These are phyloP conservation scores for Brachylomia viminalis DNA, from an alignment of 2,888 invertebrate genomes.

Conservation along the genomic window DNA sequence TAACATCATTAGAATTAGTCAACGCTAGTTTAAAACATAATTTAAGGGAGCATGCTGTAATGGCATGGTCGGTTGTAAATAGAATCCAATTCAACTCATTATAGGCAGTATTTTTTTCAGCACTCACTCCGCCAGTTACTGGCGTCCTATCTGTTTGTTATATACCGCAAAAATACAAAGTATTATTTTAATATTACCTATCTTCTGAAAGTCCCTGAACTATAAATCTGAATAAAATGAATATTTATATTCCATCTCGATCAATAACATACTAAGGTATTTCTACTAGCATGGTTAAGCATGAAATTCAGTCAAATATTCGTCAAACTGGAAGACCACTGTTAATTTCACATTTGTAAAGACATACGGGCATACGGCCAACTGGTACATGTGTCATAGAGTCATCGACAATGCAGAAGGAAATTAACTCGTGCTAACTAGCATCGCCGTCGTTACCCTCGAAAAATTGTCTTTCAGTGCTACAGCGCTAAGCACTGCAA, in stretches of 20 bases:
- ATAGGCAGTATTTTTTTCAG: neutral
- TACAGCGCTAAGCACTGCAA: neutral
- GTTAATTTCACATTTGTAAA: neutral
- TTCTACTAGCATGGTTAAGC: neutral
- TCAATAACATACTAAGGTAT: neutral
- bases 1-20: neutral
- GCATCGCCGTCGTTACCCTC: neutral
- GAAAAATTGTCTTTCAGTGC: neutral
- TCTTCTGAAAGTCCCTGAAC: neutral
- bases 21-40: neutral
- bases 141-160: neutral
- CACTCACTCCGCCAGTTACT: too few species aligned
- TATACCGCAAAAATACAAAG: neutral
- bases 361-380: neutral
- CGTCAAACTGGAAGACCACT: neutral
- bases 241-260: neutral
- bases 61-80: neutral
- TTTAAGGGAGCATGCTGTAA: neutral
- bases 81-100: neutral
- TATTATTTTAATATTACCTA: neutral
- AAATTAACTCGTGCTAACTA: neutral
- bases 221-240: neutral
- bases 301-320: neutral
- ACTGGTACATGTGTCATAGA: neutral
- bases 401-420: neutral